Evolutionary conservation across 2,113 vertebrate species (phyloP), one percentile per base, ranked within the genome.

Genomic region (Sclerurus mexicanus): DNA sequence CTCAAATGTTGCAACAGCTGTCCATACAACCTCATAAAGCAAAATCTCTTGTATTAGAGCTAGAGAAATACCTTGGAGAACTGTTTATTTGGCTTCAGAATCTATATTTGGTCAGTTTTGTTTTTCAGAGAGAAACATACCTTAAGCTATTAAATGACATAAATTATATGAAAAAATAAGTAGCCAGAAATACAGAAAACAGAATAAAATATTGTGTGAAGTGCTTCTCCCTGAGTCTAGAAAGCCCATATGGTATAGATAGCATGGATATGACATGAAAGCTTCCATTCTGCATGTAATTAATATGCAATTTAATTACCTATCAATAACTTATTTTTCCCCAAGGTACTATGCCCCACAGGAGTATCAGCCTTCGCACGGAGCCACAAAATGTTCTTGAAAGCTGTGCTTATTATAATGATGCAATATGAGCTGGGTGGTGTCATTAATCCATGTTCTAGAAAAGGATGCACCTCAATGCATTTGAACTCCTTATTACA

Each of bases 1-100:
- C 74, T 91, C 59, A 93, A 90, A 75, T 44, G 21, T 92, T 94
- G 72, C 85, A 96, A 94, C 74, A 96, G 84, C 86, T 96, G 73
- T 86, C 68, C 64, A 79, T 47, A 92, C 60, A 95, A 74, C 10
- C 7, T 42, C 59, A 35, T 22, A 96, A 77, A 84, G 60, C 40
- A 93, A 72, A 88, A 88, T 64, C 24, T 73, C 64, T 88, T 90
- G 23, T 55, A 68, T 14, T 72, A 83, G 24, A 64, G 39, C 15
- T 60, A 67, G 25, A 94, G 19, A 92, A 94, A 74, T 63, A 77
- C 35, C 63, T 59, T 71, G 40, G 49, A 88, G 56, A 94, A 88
- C 28, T 68, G n/a, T 75, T 95, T 81, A 79, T 92, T 94, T 58
- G 68, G 49, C 64, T 85, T 81, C 44, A 88, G 47, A 84, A 73